Evolutionary conservation across 2,113 vertebrate species (phyloP), one percentile per base, ranked within the genome.

Genomic region (Synchiropus splendidus): DNA sequence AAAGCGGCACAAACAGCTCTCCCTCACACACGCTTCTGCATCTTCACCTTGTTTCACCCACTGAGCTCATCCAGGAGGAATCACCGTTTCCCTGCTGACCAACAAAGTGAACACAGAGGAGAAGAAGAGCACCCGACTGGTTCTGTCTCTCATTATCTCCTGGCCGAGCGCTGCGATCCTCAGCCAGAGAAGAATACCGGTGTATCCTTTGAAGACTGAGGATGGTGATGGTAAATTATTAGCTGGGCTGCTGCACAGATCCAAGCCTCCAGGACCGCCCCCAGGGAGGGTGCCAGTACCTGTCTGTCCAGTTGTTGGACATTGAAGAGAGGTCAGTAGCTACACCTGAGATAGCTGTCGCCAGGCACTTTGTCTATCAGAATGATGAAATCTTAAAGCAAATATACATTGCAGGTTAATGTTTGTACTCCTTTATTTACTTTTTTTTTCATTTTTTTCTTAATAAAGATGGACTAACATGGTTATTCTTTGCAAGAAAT

Each of bases 111-210:
- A 13, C 13, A 35, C 12, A 35, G 33, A 35, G 12, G 63, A 68
- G 48, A 45, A 69, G 54, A 69, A 42, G 39, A 56, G 54, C 49
- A 45, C n/a, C n/a, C n/a, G n/a, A n/a, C n/a, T 53, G n/a, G 10
- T 47, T 76, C 72, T 66, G 65, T 68, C 72, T 74, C 72, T 78
- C 60, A 70, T 80, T 78, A 76, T 74, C 62, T 66, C 57, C 74
- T 61, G 52, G 36, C 63, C 57, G 62, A 42, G 57, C 45, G 34
- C 72, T 64, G 65, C 64, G 57, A 15, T 42, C 67, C 36, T 31
- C 45, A 70, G 62, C 70, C 74, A 78, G 64, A 66, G 55, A 64
- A 65, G 55, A 78, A 80, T 80, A 80, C 75, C 72, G 72, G 48
- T 13, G 53, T 33, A 61, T 13, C 12, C 62, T 78, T 80, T 76